Evolutionary conservation across 2,113 vertebrate species (phyloP).

Genomic region (Corythornis cristatus): DNA sequence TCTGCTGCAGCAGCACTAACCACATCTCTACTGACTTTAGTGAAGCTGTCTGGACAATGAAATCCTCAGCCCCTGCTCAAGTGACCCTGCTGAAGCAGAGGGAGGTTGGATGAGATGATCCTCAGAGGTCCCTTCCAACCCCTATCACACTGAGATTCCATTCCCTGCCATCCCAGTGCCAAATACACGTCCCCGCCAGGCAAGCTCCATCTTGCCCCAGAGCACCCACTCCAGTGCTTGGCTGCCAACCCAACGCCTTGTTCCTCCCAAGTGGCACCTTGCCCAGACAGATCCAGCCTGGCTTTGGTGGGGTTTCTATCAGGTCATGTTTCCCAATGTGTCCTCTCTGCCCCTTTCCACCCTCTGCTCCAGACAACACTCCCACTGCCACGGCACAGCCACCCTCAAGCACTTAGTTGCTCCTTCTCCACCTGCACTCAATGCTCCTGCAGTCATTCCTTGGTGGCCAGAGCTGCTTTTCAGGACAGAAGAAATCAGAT

Average conservation of each 20-base stretch:
- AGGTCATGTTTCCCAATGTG: neutral
- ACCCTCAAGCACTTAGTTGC: too few relatives aligned
- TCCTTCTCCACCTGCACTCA: neutral
- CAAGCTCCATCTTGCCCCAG: neutral
- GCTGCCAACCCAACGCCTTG: neutral
- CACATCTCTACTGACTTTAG: neutral
- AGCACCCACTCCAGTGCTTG: neutral
- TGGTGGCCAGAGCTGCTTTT: neutral
- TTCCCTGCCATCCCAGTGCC: accelerated
- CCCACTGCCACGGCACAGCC: neutral
- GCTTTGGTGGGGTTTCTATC: neutral
- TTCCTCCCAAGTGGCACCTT: neutral
- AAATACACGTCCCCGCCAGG: neutral
- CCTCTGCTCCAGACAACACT: neutral
- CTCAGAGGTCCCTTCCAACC: neutral
- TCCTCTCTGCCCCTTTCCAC: neutral
- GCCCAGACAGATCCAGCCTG: neutral
- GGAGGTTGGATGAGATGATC: neutral
- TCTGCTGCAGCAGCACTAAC: neutral
- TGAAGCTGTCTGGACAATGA: neutral
- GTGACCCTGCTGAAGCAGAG: neutral
- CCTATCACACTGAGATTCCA: neutral
- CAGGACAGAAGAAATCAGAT: neutral
- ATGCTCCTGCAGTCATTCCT: neutral
- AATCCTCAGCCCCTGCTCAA: neutral